phyloP scores from a whole-genome alignment of 1,140 invertebrate species.

The Armadillidium nasatum region DNA sequence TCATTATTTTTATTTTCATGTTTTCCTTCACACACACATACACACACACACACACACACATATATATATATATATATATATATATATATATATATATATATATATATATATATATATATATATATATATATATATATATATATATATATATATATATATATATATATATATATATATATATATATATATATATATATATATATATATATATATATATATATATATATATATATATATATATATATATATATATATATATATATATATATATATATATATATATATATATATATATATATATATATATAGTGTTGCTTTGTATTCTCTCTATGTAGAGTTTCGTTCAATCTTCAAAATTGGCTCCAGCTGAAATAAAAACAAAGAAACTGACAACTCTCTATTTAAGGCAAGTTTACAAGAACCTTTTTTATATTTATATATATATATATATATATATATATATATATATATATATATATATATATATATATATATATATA shows the following conservation, averaged over 20 bases:
- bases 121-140: not conserved
- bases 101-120: constrained; percentile 17
- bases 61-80: constrained; percentile 18
- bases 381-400: too few species aligned
- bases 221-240: not conserved
- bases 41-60: not conserved
- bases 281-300: constrained; percentile 19
- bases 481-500: constrained; percentile 12
- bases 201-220: constrained; percentile 17
- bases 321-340: not conserved
- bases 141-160: too few species aligned
- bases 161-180: too few species aligned
- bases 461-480: constrained; percentile 19
- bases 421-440: not conserved
- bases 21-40: not conserved
- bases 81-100: constrained; percentile 17
- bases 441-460: constrained; percentile 18
- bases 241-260: constrained; percentile 15
- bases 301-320: too few species aligned
- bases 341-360: not conserved
- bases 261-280: constrained; percentile 15
- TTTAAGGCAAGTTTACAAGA: too few species aligned
- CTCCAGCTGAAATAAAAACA: too few species aligned
- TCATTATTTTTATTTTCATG: not conserved
- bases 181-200: constrained; percentile 16